Percentiles rank a stretch among this genome's conserved stretches.
Evolutionary conservation across 2,113 vertebrate species (phyloP).

Genomic region (Cepphus grylle): DNA sequence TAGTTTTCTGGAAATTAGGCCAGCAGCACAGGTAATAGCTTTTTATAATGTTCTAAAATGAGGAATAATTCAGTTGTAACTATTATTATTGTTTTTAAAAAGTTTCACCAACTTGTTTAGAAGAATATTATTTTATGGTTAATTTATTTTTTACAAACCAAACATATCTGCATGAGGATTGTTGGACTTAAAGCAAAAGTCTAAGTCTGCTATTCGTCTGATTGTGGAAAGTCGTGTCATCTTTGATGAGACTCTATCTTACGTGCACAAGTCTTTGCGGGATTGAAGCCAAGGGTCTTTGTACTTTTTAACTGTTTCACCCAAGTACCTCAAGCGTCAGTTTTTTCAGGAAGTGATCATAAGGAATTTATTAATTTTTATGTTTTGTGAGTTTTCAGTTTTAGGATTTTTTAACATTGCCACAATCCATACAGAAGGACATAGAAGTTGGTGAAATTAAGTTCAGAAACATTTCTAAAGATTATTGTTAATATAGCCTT

Average conservation of each 20-base stretch:
- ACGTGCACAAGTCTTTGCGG: background rate
- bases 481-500: background rate
- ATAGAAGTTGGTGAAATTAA: background rate
- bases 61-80: background rate
- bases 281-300: background rate
- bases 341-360: background rate
- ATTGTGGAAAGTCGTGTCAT: background rate
- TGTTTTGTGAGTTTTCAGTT: background rate
- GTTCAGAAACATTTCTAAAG: background rate
- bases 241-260: background rate
- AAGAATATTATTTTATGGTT: background rate
- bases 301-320: background rate
- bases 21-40: background rate
- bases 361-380: background rate
- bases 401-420: background rate
- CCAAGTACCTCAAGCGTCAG: background rate
- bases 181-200: background rate
- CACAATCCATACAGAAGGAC: background rate
- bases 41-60: background rate
- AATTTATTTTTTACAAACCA: background rate
- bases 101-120: background rate
- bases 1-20: background rate
- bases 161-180: background rate
- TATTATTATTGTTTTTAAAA: background rate
- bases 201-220: background rate